A percentile compares a stretch with the other conserved stretches of the same genome.
Conservation (phyloP, 1,140 invertebrate genomes). For the Daktulosphaira vitifoliae region DNA sequence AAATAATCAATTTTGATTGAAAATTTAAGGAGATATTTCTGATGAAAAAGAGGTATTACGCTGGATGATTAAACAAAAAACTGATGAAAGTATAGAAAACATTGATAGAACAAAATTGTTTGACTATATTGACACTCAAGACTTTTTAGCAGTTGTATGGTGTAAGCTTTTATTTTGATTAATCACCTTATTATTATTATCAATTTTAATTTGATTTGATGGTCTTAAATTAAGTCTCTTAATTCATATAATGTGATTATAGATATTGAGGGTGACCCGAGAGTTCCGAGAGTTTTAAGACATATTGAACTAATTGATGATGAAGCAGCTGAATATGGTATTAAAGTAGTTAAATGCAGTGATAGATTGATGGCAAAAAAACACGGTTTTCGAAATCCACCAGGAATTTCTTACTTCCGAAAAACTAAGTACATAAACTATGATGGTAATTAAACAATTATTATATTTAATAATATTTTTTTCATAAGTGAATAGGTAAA, state of each 20-base stretch:
- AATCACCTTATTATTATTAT: constrained; percentile 12
- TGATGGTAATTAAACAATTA: constrained; percentile 53
- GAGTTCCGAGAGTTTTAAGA: constrained; percentile 64
- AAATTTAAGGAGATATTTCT: constrained; percentile 63
- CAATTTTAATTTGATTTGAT: background rate
- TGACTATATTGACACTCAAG: constrained; percentile 80
- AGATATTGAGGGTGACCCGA: constrained; percentile 77
- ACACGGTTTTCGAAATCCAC: constrained; percentile 79
- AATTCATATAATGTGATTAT: constrained; percentile 35
- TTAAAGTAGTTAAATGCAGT: constrained; percentile 81
- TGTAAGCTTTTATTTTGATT: constrained; percentile 68
- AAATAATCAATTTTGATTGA: too few relatives aligned
- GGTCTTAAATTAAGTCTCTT: too few relatives aligned
- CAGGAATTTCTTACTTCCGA: constrained; percentile 83
- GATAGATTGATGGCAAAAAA: constrained; percentile 90
- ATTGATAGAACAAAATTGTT: constrained; percentile 74
- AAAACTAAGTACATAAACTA: constrained; percentile 86
- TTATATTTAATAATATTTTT: background rate
- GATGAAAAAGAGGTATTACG: constrained; percentile 76
- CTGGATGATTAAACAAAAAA: constrained; percentile 86
- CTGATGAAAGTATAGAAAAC: constrained; percentile 86
- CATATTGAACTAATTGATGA: constrained; percentile 86
- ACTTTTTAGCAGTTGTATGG: constrained; percentile 86
- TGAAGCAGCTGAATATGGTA: constrained; percentile 82
- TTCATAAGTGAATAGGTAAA: background rate